Base-by-base conservation (phyloP, 2,888 invertebrate genomes). In the Macroteleia sp. region DNA sequence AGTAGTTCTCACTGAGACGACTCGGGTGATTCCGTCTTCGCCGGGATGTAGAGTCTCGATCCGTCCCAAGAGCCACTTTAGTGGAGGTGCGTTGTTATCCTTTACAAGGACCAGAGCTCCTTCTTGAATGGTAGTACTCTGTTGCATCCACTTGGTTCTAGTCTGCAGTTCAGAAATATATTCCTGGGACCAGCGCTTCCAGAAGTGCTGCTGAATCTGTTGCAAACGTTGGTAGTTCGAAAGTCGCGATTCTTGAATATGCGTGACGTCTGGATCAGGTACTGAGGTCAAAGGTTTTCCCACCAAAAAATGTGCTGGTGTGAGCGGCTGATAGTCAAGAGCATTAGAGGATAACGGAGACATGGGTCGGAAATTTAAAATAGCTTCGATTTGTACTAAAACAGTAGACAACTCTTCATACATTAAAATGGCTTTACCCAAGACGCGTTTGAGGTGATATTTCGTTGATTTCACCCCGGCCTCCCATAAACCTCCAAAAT, bases 101-200 rank as follows among this genome's bases (percentile, higher is more conserved):
- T 22, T 54, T 14, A 54, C 5, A 1, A 54, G 6, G 1, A 54
- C 54, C 19, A 54, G 10, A 1, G 16, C 12, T 9, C 16, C 39
- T 57, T 12, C 8, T 25, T 25, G 12, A 19, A 22, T 10, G 3
- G 12, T 5, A 3, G 5, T 8, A 1, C 14, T 2, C 17, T 17
- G 41, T 17, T 19, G 41, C 19, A 14, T 17, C 82, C 80, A 80
- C 30, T 83, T 79, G 2, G 69, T 44, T 3, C 78, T n/a, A 19
- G 76, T 76, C 28, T 81, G 81, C 0, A 82, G 67, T 12, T 46
- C 19, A 5, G 69, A 46, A 1, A 84, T 34, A 12, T 81, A 85
- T 17, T 85, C 82, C 14, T 30, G 19, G 1, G 20, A 41, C 83
- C 61, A 79, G 4, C 22, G 59, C 10, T 39, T n/a, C 64, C 61